Base-by-base conservation (phyloP, 2,113 vertebrate species). In the Myotis davidii region DNA sequence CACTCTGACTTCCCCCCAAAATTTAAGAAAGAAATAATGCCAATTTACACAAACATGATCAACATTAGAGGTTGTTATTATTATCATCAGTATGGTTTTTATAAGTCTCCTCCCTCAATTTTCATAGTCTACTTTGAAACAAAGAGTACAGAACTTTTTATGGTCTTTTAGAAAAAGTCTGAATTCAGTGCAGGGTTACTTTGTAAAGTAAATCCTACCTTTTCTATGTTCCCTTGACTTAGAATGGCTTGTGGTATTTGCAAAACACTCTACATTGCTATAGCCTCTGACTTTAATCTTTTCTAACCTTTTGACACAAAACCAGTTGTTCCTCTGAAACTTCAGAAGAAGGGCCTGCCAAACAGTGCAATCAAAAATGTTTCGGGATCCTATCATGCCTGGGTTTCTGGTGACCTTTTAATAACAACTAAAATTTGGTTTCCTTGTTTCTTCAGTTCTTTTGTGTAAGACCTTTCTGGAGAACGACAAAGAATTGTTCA, bases 161-260 rank as follows among this genome's bases (percentile, higher is more conserved):
- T 78, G 70, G 27, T 48, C 56, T 79, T 91, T 32, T 50, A 87
- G 85, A 84, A 94, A 81, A 74, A 84, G 23, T 70, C 48, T 87
- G 20, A 81, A 72, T 79, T 54, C 17, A 74, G 45, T n/a, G 42
- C 34, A 83, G 79, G 29, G 21, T 89, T 81, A 65, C n/a, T 32
- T 50, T 50, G 39, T 72, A 93, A 91, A 65, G 56, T 72, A 94
- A 91, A 65, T 67, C 29, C 17, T 87, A 32, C 4, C 18, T 86
- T 87, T 95, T 34, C 32, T 69, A 18, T 87, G 34, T 70, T 91
- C 29, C 32, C 96, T 96, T 91, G 83, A 91, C 20, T 91, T 82
- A 37, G 29, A 92, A 48, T 70, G 21, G 32, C 52, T 45, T 39
- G 14, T 89, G 29, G 21, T 65, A 34, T 93, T 95, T 56, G 52